phyloP scores from a whole-genome alignment of 2,797 vertebrate species.

The Alca torda region DNA sequence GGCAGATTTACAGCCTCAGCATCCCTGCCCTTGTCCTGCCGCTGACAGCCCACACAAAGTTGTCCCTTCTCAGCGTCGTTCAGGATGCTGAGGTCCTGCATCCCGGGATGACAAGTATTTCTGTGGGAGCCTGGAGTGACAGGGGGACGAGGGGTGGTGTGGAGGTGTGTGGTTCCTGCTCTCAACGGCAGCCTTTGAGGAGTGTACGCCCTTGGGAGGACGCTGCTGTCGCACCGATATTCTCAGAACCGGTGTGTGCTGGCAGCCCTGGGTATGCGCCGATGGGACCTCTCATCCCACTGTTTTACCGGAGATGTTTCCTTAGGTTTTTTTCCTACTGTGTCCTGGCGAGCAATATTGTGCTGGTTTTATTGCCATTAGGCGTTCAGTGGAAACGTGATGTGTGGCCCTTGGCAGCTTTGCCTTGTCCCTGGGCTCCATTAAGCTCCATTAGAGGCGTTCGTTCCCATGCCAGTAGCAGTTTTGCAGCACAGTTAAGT shows the following conservation, averaged over 20 bases:
- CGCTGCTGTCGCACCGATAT: neutral
- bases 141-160: fast-evolving
- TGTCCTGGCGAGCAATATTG: neutral
- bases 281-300: neutral
- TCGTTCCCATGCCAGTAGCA: neutral
- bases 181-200: neutral
- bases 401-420: neutral
- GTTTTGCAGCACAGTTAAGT: neutral
- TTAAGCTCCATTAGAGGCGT: constrained; percentile 13
- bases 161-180: neutral
- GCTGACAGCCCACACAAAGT: fast-evolving
- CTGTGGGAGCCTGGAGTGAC: neutral
- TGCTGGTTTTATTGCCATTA: neutral
- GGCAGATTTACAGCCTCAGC: neutral
- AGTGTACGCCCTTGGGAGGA: neutral
- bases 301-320: neutral
- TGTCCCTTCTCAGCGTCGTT: neutral
- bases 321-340: neutral
- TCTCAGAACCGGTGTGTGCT: neutral
- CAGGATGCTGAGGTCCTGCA: neutral
- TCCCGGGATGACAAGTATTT: neutral
- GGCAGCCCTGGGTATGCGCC: fast-evolving
- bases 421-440: neutral
- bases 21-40: neutral
- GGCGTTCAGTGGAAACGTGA: neutral